Evolutionary conservation across 2,888 invertebrate genomes (phyloP).

Genomic region (Keiferia lycopersicella): DNA sequence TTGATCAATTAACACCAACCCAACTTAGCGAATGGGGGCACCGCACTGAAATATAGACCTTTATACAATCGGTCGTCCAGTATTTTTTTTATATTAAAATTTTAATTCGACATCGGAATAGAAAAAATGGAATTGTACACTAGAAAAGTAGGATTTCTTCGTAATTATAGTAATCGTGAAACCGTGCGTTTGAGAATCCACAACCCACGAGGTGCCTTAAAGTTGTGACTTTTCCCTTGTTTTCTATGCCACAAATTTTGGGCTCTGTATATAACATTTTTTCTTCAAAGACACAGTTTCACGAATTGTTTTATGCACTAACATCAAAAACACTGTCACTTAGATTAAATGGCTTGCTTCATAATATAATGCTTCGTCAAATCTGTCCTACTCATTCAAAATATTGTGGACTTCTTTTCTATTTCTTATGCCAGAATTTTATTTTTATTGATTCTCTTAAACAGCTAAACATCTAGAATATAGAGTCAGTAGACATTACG

Average conservation of each 20-base stretch:
- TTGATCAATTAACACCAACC: background rate
- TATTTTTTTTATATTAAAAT: background rate
- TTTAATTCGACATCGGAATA: slow-evolving; percentile 50
- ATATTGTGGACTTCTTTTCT: too few relatives aligned
- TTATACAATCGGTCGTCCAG: slow-evolving; percentile 8
- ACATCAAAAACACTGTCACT: slow-evolving; percentile 2
- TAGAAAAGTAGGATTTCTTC: slow-evolving; percentile 55
- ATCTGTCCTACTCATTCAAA: too few relatives aligned
- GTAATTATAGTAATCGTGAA: slow-evolving; percentile 1
- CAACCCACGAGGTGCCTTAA: too few relatives aligned
- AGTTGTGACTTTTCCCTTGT: too few relatives aligned
- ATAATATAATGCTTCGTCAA: too few relatives aligned
- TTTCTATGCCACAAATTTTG: too few relatives aligned
- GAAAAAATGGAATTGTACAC: slow-evolving; percentile 71
- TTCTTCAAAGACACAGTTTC: background rate
- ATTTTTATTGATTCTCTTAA: background rate
- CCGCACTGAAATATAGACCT: background rate
- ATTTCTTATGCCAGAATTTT: too few relatives aligned
- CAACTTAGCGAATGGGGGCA: slow-evolving; percentile 50
- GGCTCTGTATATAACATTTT: background rate
- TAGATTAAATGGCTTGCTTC: background rate
- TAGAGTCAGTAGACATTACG: too few relatives aligned
- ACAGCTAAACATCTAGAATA: background rate
- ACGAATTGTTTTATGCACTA: slow-evolving; percentile 3
- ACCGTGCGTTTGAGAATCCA: background rate